Evolutionary conservation across 2,888 invertebrate genomes (phyloP), one percentile per base, ranked within the genome.

Genomic region (Cylindroiulus punctatus): DNA sequence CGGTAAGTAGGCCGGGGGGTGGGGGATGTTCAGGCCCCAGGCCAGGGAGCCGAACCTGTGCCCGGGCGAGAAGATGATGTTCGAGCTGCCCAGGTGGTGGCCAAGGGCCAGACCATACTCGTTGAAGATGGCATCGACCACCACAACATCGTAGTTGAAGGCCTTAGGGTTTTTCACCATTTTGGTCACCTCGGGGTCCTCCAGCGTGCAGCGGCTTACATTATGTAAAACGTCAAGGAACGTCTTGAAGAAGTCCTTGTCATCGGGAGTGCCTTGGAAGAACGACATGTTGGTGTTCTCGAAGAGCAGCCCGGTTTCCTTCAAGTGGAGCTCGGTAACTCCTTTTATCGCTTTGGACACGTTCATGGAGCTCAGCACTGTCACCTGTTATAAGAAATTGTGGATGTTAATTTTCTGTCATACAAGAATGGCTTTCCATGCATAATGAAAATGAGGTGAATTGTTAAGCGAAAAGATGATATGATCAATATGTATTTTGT

Each of bases 101-200:
- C 44, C 86, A 14, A 86, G 44, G 8, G 86, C 19, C 22, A 86
- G 81, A 26, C 32, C 30, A 30, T 4, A 86, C 14, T 86, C 86
- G 36, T 84, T 85, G 81, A 86, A 85, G 8, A 84, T n/a, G 19
- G 84, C 44, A 32, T 86, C 86, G 81, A 86, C 44, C 14, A 86
- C 22, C 17, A 85, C 30, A n/a, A 86, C 30, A n/a, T 86, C 86
- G 85, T 32, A 86, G 1, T 86, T 36, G n/a, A 26, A 47, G 22
- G 26, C 52, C 5, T 17, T 36, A 10, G 47, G 47, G 26, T 26
- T 52, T 0, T 84, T 52, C 10, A 84, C 14, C 44, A 84, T 84
- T 14, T 84, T 57, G 17, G 32, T 10, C 12, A 84, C 52, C 19
- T 52, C 26, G 19, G 84, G 84, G 36, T 84, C 52, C 26, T 57